Percentiles rank a stretch among this genome's conserved stretches.
phyloP scores from a whole-genome alignment of 2,888 invertebrate species.

The Crocallis elinguaria region DNA sequence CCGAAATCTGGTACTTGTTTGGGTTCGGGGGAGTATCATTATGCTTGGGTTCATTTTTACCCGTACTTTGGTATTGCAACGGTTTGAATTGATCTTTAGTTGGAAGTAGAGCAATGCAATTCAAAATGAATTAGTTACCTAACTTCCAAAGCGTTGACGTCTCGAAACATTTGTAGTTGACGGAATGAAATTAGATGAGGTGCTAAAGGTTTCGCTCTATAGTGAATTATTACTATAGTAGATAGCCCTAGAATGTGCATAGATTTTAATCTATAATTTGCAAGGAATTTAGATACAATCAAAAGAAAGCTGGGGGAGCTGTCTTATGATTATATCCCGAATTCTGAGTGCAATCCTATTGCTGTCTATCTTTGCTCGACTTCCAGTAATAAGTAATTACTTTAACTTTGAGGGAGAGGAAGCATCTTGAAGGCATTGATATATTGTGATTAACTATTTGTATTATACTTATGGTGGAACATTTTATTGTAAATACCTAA shows the following conservation, averaged over 20 bases:
- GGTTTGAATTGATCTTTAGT: conserved; percentile 17
- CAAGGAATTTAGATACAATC: no score
- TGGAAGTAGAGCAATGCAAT: conserved; percentile 15
- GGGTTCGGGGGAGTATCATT: background rate
- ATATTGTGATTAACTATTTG: conserved; percentile 9
- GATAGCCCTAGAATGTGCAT: no score
- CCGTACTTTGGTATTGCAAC: background rate
- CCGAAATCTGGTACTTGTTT: background rate
- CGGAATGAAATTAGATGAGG: no score
- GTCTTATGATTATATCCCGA: no score
- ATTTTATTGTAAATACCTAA: conserved; percentile 6
- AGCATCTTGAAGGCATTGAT: background rate
- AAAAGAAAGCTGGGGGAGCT: no score
- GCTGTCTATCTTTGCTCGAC: background rate
- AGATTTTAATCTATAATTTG: no score
- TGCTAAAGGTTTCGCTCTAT: no score
- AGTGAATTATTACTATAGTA: no score
- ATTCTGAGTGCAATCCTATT: background rate
- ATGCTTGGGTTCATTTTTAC: background rate
- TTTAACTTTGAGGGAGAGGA: background rate
- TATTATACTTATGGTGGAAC: background rate
- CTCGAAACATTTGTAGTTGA: no score
- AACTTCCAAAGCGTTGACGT: background rate
- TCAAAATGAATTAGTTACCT: background rate
- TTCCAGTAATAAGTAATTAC: background rate